These are phyloP conservation scores for Tiliacea aurago DNA, from an alignment of 2,888 invertebrate genomes.

Conservation along the genomic window DNA sequence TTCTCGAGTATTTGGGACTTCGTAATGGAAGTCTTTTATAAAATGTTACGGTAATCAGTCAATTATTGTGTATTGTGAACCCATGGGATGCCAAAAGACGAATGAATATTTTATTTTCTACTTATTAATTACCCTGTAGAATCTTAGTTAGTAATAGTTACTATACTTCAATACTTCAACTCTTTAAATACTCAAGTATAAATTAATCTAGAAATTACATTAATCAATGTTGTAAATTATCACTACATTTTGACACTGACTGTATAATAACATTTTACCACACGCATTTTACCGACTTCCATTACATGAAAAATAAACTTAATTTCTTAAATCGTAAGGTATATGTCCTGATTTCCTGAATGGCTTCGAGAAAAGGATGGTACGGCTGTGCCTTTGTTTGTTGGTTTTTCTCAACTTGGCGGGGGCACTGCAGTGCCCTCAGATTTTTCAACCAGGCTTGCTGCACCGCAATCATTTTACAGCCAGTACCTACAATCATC, in stretches of 20 bases:
- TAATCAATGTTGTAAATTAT: not conserved
- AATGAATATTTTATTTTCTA: constrained; percentile 25
- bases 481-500: constrained; percentile 33
- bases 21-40: constrained; percentile 57
- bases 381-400: too few species aligned
- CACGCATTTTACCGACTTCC: constrained; percentile 49
- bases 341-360: not conserved
- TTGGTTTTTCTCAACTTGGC: too few species aligned
- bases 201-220: not conserved
- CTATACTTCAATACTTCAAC: not conserved
- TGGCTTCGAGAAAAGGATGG: too few species aligned
- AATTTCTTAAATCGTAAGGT: constrained; percentile 4
- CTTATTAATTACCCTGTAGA: not conserved
- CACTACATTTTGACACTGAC: constrained; percentile 25
- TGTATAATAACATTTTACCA: constrained; percentile 4
- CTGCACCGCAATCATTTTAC: constrained; percentile 61
- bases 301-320: constrained; percentile 46
- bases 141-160: too few species aligned
- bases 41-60: constrained; percentile 22
- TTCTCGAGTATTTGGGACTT: constrained; percentile 12
- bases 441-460: constrained; percentile 37
- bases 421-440: too few species aligned
- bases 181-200: constrained; percentile 9
- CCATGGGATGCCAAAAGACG: constrained; percentile 26
- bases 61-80: not conserved